These are phyloP conservation scores for Clunio marinus DNA, from an alignment of 2,888 invertebrate species.

Conservation along the genomic window DNA sequence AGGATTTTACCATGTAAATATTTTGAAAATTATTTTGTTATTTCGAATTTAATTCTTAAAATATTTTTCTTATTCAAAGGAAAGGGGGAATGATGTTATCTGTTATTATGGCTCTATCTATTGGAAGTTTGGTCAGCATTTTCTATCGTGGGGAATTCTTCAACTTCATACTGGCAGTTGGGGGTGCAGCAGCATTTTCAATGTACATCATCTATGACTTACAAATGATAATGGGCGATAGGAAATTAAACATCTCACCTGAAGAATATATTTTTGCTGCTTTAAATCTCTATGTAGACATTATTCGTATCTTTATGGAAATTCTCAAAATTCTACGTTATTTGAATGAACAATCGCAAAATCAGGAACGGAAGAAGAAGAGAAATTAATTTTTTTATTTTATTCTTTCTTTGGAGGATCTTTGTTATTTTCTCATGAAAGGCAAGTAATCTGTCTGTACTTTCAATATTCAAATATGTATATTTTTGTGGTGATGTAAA, in stretches of 20 bases:
- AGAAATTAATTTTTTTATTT: too few species aligned
- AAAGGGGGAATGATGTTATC: conserved; percentile 25
- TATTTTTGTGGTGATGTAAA: too few species aligned
- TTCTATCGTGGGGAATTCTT: conserved; percentile 34
- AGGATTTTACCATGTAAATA: conserved; percentile 33
- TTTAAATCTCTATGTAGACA: conserved; percentile 28
- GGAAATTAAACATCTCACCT: conserved; percentile 11
- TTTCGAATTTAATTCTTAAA: not conserved
- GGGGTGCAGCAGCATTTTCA: conserved; percentile 9
- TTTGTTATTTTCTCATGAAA: too few species aligned
- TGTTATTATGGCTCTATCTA: conserved; percentile 13
- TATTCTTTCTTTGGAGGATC: too few species aligned
- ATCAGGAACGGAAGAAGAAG: not conserved
- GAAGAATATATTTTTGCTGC: conserved; percentile 37
- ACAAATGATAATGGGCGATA: conserved; percentile 35
- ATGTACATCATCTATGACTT: conserved; percentile 37
- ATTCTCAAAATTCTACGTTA: conserved; percentile 28
- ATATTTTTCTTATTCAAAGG: not conserved
- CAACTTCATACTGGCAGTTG: conserved; percentile 11
- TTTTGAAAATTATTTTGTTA: not conserved
- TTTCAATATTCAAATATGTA: too few species aligned
- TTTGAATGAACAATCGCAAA: not conserved
- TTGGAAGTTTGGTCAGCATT: conserved; percentile 4
- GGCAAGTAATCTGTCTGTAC: too few species aligned
- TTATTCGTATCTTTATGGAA: conserved; percentile 34